A percentile compares a stretch with the other conserved stretches of the same genome.
Evolutionary conservation across 2,797 vertebrate species (phyloP).

Genomic region (Pangasius mekongensis): DNA sequence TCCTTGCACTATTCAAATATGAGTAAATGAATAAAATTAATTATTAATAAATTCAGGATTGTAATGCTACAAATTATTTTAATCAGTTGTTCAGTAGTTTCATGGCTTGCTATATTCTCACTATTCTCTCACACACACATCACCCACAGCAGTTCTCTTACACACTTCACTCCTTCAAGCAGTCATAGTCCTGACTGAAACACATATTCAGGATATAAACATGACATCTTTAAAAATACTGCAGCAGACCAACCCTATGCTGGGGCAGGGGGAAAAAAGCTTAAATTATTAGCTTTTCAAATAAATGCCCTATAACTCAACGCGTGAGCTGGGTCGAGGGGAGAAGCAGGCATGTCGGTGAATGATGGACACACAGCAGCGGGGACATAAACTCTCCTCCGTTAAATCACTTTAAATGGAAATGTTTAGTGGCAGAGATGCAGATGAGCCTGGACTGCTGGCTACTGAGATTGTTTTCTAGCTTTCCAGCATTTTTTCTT

Average conservation of each 20-base stretch:
- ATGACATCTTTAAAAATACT: conserved; percentile 60
- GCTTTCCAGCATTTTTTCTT: conserved; percentile 9
- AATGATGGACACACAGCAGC: conserved; percentile 75
- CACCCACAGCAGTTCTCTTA: background rate
- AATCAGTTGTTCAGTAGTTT: background rate
- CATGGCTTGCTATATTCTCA: background rate
- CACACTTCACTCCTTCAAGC: conserved; percentile 21
- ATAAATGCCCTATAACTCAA: conserved; percentile 80
- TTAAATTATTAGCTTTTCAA: conserved; percentile 80
- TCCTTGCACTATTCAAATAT: background rate
- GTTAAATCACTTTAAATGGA: conserved; percentile 85
- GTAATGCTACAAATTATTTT: background rate
- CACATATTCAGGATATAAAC: conserved; percentile 49
- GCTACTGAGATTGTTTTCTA: conserved; percentile 72
- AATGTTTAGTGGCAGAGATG: conserved; percentile 83
- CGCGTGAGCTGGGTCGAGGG: conserved; percentile 62
- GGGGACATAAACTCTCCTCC: conserved; percentile 75
- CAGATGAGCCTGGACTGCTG: conserved; percentile 65
- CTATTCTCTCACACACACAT: background rate
- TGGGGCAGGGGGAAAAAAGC: conserved; percentile 59
- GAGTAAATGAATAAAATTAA: background rate
- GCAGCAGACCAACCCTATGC: conserved; percentile 60
- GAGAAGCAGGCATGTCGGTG: conserved; percentile 59
- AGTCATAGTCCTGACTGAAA: conserved; percentile 36
- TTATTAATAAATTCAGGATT: conserved; percentile 2